Conservation (phyloP, 2,797 vertebrate species). For the Poeciliopsis turneri region DNA sequence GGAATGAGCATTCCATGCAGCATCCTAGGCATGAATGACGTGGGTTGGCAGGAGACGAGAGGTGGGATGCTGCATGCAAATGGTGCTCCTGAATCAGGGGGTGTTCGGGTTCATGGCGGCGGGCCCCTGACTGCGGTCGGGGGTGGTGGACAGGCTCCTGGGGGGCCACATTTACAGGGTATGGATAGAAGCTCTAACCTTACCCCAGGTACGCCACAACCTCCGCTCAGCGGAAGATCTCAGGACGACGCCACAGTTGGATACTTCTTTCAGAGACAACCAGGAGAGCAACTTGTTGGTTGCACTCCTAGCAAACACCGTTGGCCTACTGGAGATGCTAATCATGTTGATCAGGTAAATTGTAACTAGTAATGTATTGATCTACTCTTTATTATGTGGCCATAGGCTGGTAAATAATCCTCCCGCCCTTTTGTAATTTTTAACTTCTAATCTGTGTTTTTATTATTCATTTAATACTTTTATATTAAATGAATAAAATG, state of each 20-base stretch:
- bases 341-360: slow-evolving; percentile 71
- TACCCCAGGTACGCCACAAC: slow-evolving; percentile 69
- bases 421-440: background rate
- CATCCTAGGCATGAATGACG: slow-evolving; percentile 86
- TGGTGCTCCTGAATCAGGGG: slow-evolving; percentile 76
- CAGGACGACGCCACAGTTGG: slow-evolving; percentile 80
- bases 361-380: background rate
- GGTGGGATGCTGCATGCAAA: slow-evolving; percentile 82
- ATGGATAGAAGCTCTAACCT: slow-evolving; percentile 75
- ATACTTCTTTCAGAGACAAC: slow-evolving; percentile 84
- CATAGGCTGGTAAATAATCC: background rate
- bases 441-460: background rate
- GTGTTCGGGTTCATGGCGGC: slow-evolving; percentile 70
- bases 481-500: background rate
- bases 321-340: slow-evolving; percentile 79
- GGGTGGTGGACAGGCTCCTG: slow-evolving; percentile 63
- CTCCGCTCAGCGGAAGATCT: slow-evolving; percentile 77
- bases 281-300: slow-evolving; percentile 78
- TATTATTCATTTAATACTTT: background rate
- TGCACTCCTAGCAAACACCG: slow-evolving; percentile 75
- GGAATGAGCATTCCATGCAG: slow-evolving; percentile 85
- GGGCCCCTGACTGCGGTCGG: slow-evolving; percentile 71
- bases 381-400: background rate
- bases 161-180: slow-evolving; percentile 70
- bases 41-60: slow-evolving; percentile 85